Base-by-base conservation (phyloP, 1,140 invertebrate genomes). In the Chlorops oryzae region DNA sequence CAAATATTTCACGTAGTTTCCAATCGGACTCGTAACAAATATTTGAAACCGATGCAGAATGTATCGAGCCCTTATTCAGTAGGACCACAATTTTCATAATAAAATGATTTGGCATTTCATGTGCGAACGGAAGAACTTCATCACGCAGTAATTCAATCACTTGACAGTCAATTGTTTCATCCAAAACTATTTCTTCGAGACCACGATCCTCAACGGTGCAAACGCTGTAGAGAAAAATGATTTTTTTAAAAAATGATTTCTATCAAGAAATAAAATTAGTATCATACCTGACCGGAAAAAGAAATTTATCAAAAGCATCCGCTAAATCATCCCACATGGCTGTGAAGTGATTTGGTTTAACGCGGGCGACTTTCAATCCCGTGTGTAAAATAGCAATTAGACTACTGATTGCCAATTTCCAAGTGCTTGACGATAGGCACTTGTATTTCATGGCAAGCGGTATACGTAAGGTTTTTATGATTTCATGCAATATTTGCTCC, bases 41-140 rank as follows among this genome's bases (percentile, higher is more conserved):
- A 67, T 78, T 81, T 15, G 72, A 69, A 40, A 80, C 81, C 3
- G 88, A 85, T 1, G 88, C 85, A n/a, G 88, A 88, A 75, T 96
- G 90, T 64, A 96, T 92, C 12, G 94, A 95, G 1, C 93, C 95
- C 63, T 87, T 86, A 70, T 96, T 96, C 18, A 98, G 78, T 32
- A 98, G 79, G 59, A 90, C 84, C 49, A 98, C 90, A 38, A 94
- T 82, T 66, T 86, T 80, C 56, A 90, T 79, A 50, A 95, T 84
- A 72, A 95, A 95, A 55, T 90, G 85, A 68, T 86, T 82, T 17
- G 92, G 91, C 64, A 93, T 81, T 50, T 80, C 77, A 58, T 79
- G 76, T 3, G 90, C 86, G 73, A 85, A 83, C 3, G 92, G 88
- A 51, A 96, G 72, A 48, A 96, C 87, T 76, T 93, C 87, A 53